Percentiles rank a stretch among this genome's conserved stretches.
Evolutionary conservation across 1,140 invertebrate genomes (phyloP).

Genomic region (Heliconius melpomene): DNA sequence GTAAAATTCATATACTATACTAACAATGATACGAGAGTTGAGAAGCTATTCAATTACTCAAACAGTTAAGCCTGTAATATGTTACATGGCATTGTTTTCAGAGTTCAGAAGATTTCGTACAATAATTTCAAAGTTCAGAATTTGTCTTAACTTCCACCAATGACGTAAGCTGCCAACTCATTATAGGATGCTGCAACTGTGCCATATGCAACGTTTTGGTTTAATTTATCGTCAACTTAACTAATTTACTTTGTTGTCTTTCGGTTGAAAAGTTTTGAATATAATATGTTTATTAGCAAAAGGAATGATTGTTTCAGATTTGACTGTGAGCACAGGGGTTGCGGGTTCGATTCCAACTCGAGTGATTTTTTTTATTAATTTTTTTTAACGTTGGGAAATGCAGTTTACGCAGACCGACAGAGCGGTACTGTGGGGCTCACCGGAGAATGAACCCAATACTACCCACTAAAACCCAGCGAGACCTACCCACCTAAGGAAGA

Average conservation of each 20-base stretch:
- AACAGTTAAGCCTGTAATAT: conserved; percentile 8
- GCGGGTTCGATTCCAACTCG: no score
- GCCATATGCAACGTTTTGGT: neutral
- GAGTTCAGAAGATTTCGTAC: conserved; percentile 10
- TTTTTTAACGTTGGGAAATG: no score
- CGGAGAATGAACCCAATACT: no score
- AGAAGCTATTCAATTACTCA: conserved; percentile 5
- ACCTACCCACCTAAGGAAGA: no score
- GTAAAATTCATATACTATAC: neutral
- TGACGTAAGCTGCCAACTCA: conserved; percentile 9
- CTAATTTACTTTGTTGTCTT: neutral
- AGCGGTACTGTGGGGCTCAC: no score
- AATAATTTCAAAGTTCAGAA: conserved; percentile 8
- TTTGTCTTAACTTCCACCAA: neutral
- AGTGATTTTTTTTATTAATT: no score
- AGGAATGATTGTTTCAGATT: no score
- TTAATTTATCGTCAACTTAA: conserved; percentile 3
- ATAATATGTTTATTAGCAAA: no score
- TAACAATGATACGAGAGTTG: neutral
- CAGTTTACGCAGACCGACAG: no score
- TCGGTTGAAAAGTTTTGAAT: neutral
- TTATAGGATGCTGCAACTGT: conserved; percentile 4
- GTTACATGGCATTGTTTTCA: conserved; percentile 3
- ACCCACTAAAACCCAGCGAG: no score
- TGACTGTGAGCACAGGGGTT: no score